Evolutionary conservation across 1,140 invertebrate species (phyloP).

Genomic region (Tetraneura akinire): DNA sequence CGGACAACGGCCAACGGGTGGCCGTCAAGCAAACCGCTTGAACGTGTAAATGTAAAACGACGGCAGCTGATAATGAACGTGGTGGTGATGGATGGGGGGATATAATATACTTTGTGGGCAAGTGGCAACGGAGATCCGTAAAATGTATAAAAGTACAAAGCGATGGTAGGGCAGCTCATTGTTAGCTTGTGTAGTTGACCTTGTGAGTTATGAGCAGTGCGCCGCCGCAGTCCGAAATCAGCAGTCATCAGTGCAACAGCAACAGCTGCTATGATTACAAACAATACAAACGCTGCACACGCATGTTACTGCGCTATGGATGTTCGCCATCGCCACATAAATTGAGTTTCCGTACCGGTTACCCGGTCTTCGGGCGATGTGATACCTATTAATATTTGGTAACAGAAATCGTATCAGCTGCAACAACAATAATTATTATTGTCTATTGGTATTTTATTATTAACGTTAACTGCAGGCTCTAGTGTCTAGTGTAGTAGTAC

Average conservation of each 20-base stretch:
- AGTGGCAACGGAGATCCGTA: no score
- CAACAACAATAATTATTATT: no score
- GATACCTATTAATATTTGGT: not conserved
- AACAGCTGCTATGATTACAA: not conserved
- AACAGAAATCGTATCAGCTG: not conserved
- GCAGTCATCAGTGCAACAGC: slow-evolving; percentile 7
- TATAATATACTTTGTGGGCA: no score
- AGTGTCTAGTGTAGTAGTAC: no score
- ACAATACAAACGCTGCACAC: not conserved
- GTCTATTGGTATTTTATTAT: no score
- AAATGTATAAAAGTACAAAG: not conserved
- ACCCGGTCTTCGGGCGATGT: not conserved
- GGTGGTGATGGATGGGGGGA: no score
- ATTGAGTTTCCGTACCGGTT: not conserved
- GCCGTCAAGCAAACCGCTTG: not conserved
- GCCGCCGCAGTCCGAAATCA: not conserved
- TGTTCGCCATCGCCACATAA: no score
- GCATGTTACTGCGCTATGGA: no score
- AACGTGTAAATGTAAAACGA: not conserved
- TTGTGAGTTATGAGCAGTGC: not conserved
- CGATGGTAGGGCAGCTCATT: not conserved
- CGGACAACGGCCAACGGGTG: not conserved
- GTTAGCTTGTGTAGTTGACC: slow-evolving; percentile 36
- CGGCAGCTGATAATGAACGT: no score
- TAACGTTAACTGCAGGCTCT: no score